Percentiles rank a stretch among this genome's conserved stretches.
Evolutionary conservation across 2,113 vertebrate genomes (phyloP).

Genomic region (Salminus brasiliensis): DNA sequence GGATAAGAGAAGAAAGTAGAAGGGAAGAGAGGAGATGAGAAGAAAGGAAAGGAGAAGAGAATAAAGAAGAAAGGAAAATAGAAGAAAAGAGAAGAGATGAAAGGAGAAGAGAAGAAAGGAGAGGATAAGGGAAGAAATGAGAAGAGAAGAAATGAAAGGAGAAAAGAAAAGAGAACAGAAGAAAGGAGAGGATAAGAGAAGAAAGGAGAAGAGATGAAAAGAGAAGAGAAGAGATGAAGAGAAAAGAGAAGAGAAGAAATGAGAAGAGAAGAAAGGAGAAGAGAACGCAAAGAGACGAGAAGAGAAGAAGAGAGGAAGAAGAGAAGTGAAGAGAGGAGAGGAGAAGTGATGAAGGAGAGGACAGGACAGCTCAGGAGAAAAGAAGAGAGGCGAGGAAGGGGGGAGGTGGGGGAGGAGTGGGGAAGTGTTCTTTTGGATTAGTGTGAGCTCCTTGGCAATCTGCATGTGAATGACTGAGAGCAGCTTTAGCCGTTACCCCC

Average conservation of each 20-base stretch:
- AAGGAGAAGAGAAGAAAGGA: no score
- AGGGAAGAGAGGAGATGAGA: not conserved
- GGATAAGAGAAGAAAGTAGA: no score
- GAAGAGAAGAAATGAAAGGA: no score
- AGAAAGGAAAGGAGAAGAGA: not conserved
- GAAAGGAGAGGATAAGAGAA: no score
- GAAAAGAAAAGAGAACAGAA: no score
- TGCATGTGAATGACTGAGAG: slow-evolving; percentile 78
- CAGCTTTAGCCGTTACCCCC: slow-evolving; percentile 67
- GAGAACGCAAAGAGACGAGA: no score
- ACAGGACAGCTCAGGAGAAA: not conserved
- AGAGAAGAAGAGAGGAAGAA: slow-evolving; percentile 17
- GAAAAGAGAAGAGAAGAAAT: no score
- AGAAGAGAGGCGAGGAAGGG: not conserved
- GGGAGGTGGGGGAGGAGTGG: slow-evolving; percentile 43
- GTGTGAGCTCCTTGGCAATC: slow-evolving; percentile 75
- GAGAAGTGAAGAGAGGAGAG: no score
- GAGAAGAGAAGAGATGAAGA: no score
- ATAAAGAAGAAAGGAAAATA: slow-evolving; percentile 47
- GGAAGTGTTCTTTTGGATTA: slow-evolving; percentile 69
- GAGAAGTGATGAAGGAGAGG: no score
- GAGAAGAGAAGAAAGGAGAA: no score
- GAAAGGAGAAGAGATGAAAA: no score
- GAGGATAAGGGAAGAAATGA: slow-evolving; percentile 41
- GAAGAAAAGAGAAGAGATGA: not conserved